phyloP scores from a whole-genome alignment of 2,888 invertebrate genomes.

The Uloborus plumipes region DNA sequence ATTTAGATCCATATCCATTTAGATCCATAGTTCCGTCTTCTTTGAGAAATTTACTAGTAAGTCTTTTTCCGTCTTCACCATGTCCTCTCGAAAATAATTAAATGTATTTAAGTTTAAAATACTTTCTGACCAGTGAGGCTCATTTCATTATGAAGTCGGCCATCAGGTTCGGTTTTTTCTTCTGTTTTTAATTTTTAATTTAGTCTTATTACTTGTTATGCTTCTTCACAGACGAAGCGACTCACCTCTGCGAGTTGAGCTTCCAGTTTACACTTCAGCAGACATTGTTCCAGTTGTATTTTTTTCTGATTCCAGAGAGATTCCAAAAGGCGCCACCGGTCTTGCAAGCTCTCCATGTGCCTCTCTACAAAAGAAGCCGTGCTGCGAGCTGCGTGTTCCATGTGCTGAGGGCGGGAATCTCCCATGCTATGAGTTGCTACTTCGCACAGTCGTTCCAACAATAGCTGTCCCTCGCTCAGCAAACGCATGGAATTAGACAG shows the following conservation, averaged over 20 bases:
- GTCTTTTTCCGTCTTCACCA: too few species aligned
- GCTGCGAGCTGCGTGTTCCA: slow-evolving; percentile 52
- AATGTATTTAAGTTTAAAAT: too few species aligned
- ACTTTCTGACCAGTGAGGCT: too few species aligned
- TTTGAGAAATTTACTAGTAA: too few species aligned
- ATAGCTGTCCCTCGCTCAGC: slow-evolving; percentile 82
- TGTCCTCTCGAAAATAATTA: too few species aligned
- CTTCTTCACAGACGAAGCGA: not conserved
- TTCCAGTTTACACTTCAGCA: slow-evolving; percentile 81
- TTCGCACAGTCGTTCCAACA: slow-evolving; percentile 82
- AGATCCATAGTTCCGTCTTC: too few species aligned
- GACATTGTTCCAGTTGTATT: slow-evolving; percentile 82
- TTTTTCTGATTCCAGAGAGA: slow-evolving; percentile 77
- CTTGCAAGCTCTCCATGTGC: slow-evolving; percentile 83
- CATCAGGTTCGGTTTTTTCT: too few species aligned
- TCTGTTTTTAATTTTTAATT: too few species aligned
- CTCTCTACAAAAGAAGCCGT: slow-evolving; percentile 80
- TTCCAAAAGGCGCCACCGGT: slow-evolving; percentile 81
- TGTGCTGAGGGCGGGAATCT: slow-evolving; percentile 65
- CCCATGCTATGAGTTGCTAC: slow-evolving; percentile 76
- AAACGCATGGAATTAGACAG: slow-evolving; percentile 79
- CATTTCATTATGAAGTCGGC: too few species aligned
- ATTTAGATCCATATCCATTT: too few species aligned
- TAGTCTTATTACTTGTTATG: too few species aligned
- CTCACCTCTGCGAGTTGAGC: slow-evolving; percentile 77